phyloP scores from a whole-genome alignment of 2,888 invertebrate genomes.

The Tridacna crocea region DNA sequence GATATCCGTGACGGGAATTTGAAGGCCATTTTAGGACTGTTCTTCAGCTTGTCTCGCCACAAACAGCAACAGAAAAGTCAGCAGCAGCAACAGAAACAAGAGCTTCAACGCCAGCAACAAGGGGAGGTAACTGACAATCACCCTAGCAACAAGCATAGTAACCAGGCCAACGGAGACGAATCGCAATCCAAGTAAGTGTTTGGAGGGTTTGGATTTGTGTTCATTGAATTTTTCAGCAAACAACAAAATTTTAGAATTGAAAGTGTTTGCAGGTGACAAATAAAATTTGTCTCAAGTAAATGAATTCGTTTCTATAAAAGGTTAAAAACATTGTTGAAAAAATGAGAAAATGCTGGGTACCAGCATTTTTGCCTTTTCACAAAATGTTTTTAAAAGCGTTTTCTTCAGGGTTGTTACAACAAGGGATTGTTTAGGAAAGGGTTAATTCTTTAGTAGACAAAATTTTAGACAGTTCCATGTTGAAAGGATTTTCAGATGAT shows the following conservation, averaged over 20 bases:
- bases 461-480: no score
- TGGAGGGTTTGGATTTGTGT: background rate
- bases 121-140: slow-evolving; percentile 68
- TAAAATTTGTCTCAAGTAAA: no score
- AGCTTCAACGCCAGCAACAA: slow-evolving; percentile 57
- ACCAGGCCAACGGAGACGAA: slow-evolving; percentile 74
- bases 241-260: no score
- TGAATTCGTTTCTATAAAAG: no score
- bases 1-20: slow-evolving; percentile 97
- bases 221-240: background rate
- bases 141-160: slow-evolving; percentile 45
- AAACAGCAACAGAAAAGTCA: slow-evolving; percentile 92
- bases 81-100: slow-evolving; percentile 68
- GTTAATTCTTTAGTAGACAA: no score
- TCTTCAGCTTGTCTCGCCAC: slow-evolving; percentile 97
- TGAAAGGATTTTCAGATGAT: no score
- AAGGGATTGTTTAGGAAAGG: background rate
- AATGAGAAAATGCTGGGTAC: background rate
- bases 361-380: background rate
- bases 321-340: no score
- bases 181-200: slow-evolving; percentile 70
- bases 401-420: background rate
- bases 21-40: slow-evolving; percentile 96
- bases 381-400: background rate
- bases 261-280: no score